phyloP scores from a whole-genome alignment of 2,797 vertebrate species.

The Oreochromis grahami region DNA sequence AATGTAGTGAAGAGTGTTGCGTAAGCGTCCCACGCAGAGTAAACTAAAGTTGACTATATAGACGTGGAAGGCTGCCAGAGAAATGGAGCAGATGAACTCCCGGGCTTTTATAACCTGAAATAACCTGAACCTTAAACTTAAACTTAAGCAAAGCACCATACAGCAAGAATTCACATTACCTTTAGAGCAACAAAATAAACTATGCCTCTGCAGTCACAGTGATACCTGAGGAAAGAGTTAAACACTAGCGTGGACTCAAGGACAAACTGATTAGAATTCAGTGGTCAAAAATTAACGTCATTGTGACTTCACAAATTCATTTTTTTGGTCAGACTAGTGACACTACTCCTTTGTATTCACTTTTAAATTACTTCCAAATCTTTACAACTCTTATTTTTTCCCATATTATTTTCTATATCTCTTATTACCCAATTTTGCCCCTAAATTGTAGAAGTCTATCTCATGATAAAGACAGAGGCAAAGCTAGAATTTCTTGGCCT shows the following conservation, averaged over 20 bases:
- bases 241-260: background rate
- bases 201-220: background rate
- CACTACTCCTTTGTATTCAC: background rate
- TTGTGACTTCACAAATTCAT: background rate
- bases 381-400: background rate
- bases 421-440: background rate
- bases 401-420: background rate
- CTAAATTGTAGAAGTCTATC: too few relatives aligned
- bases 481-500: background rate
- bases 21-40: accelerated
- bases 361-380: background rate
- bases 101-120: background rate
- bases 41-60: accelerated
- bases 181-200: background rate
- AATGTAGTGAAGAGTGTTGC: background rate
- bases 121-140: background rate
- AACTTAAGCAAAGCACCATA: background rate
- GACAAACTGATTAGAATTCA: background rate
- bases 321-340: background rate
- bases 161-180: background rate
- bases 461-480: too few relatives aligned
- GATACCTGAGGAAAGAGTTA: background rate
- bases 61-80: background rate
- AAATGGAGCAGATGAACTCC: background rate
- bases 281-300: background rate